Evolutionary conservation across 2,888 invertebrate species (phyloP), one percentile per base, ranked within the genome.

Genomic region (Caenorhabditis sp.): DNA sequence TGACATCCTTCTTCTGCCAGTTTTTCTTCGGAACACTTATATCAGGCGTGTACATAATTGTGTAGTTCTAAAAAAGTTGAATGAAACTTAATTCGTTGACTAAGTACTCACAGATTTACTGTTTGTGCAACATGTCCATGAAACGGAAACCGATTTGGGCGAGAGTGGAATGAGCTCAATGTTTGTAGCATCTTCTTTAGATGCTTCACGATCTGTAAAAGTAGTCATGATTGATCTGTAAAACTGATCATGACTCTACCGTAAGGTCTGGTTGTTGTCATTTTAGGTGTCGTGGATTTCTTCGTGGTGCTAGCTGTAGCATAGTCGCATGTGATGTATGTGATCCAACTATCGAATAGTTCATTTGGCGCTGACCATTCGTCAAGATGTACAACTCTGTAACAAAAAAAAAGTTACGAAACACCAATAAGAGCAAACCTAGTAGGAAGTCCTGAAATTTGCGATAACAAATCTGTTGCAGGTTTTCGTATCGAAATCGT

Each of bases 101-200:
- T 21, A 43, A 8, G 21, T 14, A 58, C 78, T 61, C 53, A 82
- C 82, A 26, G 81, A 81, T 80, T 81, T 80, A 73, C 81, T 81
- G 61, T 84, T 84, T n/a, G 84, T 84, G 58, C 85, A 85, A 69
- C 84, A 84, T 17, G 83, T 84, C 85, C 85, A 85, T 1, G 83
- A 78, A 51, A 85, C 84, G 0, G 79, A 76, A 27, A 85, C 63
- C 8, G 84, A 81, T 5, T 71, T 76, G 14, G 85, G 83, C 3
- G 80, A 79, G 1, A 83, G 59, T n/a, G 84, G 77, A 12, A 73
- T 70, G 31, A 84, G 64, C 55, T 83, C 80, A n/a, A 84, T 81
- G 58, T 84, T 83, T 1, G 83, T 70, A 1, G 84, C 84, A 57
- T 83, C 83, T 31, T 67, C 69, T 24, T 67, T 68, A 0, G 75